Conservation (phyloP, 2,113 vertebrate genomes). For the Alethe castanea region DNA sequence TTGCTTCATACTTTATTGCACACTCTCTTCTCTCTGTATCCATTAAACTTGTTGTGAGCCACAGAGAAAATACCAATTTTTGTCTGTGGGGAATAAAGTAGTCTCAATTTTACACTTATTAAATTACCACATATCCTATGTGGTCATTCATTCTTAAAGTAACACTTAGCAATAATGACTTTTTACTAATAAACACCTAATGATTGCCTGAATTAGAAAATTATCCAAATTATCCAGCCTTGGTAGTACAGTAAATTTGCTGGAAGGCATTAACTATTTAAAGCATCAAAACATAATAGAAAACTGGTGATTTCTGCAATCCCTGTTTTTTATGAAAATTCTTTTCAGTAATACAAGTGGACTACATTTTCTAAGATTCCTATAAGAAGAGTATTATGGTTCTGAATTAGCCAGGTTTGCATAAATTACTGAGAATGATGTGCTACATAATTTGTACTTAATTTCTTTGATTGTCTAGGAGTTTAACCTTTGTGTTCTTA, state of each 20-base stretch:
- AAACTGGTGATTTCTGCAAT: background rate
- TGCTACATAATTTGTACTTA: background rate
- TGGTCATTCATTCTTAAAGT: constrained; percentile 56
- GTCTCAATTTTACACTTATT: constrained; percentile 52
- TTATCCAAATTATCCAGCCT: constrained; percentile 51
- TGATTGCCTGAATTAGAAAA: constrained; percentile 33
- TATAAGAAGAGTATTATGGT: background rate
- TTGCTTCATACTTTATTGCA: constrained; percentile 55
- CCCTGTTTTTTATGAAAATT: background rate
- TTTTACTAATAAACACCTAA: constrained; percentile 55
- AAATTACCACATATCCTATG: constrained; percentile 24
- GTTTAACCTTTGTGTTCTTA: background rate
- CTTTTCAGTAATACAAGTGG: background rate
- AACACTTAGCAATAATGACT: constrained; percentile 54
- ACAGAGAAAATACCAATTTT: constrained; percentile 42
- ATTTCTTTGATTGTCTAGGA: background rate
- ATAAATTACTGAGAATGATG: background rate
- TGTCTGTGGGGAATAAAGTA: constrained; percentile 28
- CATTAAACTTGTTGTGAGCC: constrained; percentile 45
- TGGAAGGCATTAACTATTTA: constrained; percentile 40
- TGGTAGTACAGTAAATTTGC: constrained; percentile 5
- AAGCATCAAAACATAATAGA: background rate
- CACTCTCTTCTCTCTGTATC: background rate
- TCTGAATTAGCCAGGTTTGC: background rate
- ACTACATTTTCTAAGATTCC: background rate